Percentiles rank a stretch among this genome's conserved stretches.
These are phyloP conservation scores for Ormyrus labotus DNA, from an alignment of 2,888 invertebrate species.

Conservation along the genomic window DNA sequence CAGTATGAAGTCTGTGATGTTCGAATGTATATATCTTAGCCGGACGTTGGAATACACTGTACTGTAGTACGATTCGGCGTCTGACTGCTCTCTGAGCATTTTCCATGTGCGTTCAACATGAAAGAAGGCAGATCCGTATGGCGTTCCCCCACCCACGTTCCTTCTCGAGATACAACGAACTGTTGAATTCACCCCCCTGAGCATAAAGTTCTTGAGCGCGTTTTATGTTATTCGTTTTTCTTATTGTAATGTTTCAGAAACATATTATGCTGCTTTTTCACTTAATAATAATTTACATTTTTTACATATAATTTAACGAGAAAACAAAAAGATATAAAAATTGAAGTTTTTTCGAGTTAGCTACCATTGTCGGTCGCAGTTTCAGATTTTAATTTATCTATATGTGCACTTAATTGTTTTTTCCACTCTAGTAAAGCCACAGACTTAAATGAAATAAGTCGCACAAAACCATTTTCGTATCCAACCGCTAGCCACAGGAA, in stretches of 20 bases:
- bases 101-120: neutral
- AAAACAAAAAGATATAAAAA: too few species aligned
- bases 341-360: neutral
- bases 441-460: conserved; percentile 68
- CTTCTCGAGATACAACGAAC: too few species aligned
- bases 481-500: conserved; percentile 75
- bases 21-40: neutral
- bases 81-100: conserved; percentile 1
- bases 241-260: too few species aligned
- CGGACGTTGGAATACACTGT: conserved; percentile 1
- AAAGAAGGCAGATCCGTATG: neutral
- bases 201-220: too few species aligned
- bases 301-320: too few species aligned
- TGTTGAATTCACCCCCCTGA: too few species aligned
- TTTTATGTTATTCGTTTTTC: too few species aligned
- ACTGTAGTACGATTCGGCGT: neutral
- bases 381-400: conserved; percentile 26
- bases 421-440: conserved; percentile 60
- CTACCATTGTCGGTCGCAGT: neutral
- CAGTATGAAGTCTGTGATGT: conserved; percentile 7
- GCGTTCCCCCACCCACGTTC: too few species aligned
- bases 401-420: conserved; percentile 54
- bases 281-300: too few species aligned
- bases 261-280: too few species aligned
- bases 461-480: conserved; percentile 75